These are phyloP conservation scores for Conus canariensis DNA, from an alignment of 2,888 invertebrate species.

Conservation along the genomic window DNA sequence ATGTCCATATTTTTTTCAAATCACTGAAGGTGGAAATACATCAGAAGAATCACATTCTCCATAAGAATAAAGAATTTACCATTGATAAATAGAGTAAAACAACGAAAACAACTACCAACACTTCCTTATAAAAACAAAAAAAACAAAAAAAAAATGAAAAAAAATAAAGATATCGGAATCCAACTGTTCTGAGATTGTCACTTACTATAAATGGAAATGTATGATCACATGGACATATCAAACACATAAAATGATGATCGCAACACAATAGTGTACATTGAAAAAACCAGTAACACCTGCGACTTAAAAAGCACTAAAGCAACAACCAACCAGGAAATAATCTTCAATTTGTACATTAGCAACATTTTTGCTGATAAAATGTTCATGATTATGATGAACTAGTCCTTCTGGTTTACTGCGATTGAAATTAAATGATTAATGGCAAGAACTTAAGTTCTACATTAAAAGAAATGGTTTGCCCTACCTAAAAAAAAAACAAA, in stretches of 20 bases:
- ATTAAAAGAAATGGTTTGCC: neutral
- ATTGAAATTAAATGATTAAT: neutral
- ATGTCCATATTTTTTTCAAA: neutral
- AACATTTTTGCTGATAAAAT: neutral
- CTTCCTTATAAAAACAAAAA: neutral
- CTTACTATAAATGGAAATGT: neutral
- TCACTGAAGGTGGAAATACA: neutral
- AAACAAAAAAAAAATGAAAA: no score
- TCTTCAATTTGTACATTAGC: neutral
- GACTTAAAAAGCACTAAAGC: neutral
- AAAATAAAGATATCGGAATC: neutral
- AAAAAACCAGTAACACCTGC: neutral
- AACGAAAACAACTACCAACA: no score
- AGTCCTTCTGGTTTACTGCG: neutral
- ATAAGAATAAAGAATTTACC: no score
- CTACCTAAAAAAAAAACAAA: neutral
- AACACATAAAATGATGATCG: no score
- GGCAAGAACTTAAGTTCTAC: conserved; percentile 5
- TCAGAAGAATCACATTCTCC: no score
- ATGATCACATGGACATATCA: no score
- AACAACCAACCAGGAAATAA: neutral
- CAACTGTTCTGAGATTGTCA: neutral
- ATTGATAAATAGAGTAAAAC: no score
- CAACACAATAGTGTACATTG: neutral
- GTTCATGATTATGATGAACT: neutral